Conservation (phyloP, 2,113 vertebrate species). For the Platichthys stellatus region DNA sequence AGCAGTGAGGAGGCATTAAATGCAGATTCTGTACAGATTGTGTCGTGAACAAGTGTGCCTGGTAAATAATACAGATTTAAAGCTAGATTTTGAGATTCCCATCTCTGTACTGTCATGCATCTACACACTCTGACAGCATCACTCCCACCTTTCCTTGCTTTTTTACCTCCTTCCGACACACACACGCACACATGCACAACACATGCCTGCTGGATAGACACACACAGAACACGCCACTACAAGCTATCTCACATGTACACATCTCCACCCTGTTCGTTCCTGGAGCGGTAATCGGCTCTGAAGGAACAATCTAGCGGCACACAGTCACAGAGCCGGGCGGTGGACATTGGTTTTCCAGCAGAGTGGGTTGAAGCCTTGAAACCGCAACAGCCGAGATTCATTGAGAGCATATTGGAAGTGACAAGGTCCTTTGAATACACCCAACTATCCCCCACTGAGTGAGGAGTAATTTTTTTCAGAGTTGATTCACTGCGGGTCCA, state of each 20-base stretch:
- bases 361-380: constrained; percentile 56
- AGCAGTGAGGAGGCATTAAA: neutral
- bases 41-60: constrained; percentile 3
- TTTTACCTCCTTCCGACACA: neutral
- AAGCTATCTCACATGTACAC: constrained; percentile 33
- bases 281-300: constrained; percentile 70
- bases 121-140: constrained; percentile 16
- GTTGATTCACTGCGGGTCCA: constrained; percentile 72
- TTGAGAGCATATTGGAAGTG: constrained; percentile 79
- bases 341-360: constrained; percentile 58
- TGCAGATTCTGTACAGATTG: constrained; percentile 10
- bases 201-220: constrained; percentile 1
- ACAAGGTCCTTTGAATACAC: constrained; percentile 80
- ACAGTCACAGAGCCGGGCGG: constrained; percentile 52
- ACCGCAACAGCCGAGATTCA: constrained; percentile 71
- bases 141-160: constrained; percentile 3
- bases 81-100: neutral
- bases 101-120: neutral
- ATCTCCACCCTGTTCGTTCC: constrained; percentile 41
- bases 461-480: constrained; percentile 76
- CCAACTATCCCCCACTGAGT: constrained; percentile 70
- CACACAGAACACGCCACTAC: constrained; percentile 22
- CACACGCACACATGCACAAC: constrained; percentile 6
- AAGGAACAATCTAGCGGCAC: constrained; percentile 76
- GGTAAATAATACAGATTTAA: neutral